These are phyloP conservation scores for Lindbergichthys nudifrons DNA, from an alignment of 2,797 vertebrate genomes.

Conservation along the genomic window DNA sequence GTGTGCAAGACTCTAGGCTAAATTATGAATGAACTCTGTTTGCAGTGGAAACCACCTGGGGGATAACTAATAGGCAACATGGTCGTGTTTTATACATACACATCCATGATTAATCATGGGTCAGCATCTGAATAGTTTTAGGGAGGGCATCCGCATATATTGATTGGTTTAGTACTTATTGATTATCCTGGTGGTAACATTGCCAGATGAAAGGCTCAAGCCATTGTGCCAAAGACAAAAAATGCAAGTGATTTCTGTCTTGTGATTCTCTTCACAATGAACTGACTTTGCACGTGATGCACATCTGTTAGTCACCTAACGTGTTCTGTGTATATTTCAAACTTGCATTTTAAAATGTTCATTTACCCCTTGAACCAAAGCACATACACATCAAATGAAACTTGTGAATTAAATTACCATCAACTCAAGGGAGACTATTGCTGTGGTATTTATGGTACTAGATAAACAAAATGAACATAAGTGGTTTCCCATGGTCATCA, in stretches of 20 bases:
- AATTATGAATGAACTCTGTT: conserved; percentile 33
- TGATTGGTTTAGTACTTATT: conserved; percentile 40
- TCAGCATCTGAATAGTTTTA: conserved; percentile 5
- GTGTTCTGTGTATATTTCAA: background rate
- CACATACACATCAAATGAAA: too few species aligned
- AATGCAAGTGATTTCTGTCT: background rate
- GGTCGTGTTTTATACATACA: background rate
- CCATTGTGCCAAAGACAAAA: background rate
- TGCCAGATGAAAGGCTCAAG: background rate
- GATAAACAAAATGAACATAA: conserved; percentile 16
- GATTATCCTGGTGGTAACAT: conserved; percentile 9
- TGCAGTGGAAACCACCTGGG: conserved; percentile 2
- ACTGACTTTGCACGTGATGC: background rate
- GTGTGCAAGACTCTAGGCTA: background rate
- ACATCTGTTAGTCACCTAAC: background rate
- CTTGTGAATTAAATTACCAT: background rate
- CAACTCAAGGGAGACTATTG: conserved; percentile 16
- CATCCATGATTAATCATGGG: background rate
- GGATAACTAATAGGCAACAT: background rate
- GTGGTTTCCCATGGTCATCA: conserved; percentile 10
- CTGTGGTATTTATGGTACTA: conserved; percentile 30
- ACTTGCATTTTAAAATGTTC: background rate
- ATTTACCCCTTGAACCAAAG: too few species aligned
- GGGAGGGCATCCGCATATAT: conserved; percentile 15
- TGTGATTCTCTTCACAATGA: background rate